These are phyloP conservation scores for Scaptomyza tumidula DNA, from an alignment of 2,888 invertebrate genomes.

Conservation along the genomic window DNA sequence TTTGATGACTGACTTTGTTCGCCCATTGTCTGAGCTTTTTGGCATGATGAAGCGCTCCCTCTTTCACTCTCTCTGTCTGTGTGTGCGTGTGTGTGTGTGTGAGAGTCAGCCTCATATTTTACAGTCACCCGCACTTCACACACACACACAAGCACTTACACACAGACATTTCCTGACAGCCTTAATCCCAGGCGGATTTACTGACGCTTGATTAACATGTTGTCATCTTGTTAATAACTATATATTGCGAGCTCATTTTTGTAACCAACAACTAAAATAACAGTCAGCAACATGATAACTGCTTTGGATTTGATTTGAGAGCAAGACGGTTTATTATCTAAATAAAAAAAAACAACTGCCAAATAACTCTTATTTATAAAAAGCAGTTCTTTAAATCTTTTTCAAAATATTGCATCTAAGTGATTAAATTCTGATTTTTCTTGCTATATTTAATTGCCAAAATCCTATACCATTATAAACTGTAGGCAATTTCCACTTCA, in stretches of 20 bases:
- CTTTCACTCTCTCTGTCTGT: neutral
- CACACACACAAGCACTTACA: neutral
- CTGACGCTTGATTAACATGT: constrained; percentile 64
- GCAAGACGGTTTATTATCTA: neutral
- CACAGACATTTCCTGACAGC: constrained; percentile 41
- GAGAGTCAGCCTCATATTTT: constrained; percentile 50
- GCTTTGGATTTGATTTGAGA: constrained; percentile 1
- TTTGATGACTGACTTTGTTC: constrained; percentile 64
- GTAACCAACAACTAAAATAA: constrained; percentile 13
- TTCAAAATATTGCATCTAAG: too few species aligned
- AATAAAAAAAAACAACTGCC: too few species aligned
- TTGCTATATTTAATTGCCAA: neutral
- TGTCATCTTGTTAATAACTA: constrained; percentile 60
- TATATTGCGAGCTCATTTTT: constrained; percentile 32
- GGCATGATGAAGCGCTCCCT: constrained; percentile 51
- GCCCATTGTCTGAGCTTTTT: constrained; percentile 61
- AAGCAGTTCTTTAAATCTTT: too few species aligned
- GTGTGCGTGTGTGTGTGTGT: constrained; percentile 3
- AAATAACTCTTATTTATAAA: too few species aligned
- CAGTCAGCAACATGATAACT: constrained; percentile 14
- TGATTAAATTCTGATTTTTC: too few species aligned
- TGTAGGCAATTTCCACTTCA: constrained; percentile 34
- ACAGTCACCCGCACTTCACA: constrained; percentile 27
- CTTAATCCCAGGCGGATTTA: constrained; percentile 46
- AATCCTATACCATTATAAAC: constrained; percentile 3